Base-by-base conservation (phyloP, 2,888 invertebrate species). In the Listrodromus nycthemerus region DNA sequence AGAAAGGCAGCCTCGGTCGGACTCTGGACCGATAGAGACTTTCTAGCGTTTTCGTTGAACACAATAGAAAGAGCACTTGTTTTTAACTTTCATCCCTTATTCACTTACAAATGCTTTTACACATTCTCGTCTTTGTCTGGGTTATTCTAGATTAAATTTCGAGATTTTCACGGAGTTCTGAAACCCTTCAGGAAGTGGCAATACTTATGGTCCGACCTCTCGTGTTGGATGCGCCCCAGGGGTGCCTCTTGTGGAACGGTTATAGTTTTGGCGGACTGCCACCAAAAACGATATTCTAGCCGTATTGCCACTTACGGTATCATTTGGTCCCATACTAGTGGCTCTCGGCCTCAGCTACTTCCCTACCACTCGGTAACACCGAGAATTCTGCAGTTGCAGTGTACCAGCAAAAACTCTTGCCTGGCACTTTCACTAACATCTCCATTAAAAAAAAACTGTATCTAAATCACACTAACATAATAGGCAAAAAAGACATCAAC, bases 201-300 rank as follows among this genome's bases (percentile, higher is more conserved):
- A 50, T 67, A 50, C 30, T 48, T n/a, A 13, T 16, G 21, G 52
- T 27, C 45, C 45, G 75, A 8, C n/a, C 48, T 37, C 50, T 37
- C 50, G 58, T 30, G 33, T 30, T 21, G 48, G 65, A 65, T 37
- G 24, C 37, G 3, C 45, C 77, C 61, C 55, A n/a, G 30, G n/a
- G 1, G 27, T 21, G 52, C 69, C 55, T 79, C 65, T 69, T 82
- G 61, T 48, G 33, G 33, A 19, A 71, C 50, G 37, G 66, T 52
- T 75, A 45, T 45, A 50, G 66, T 48, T 45, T 61, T 83, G 80
- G 83, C 83, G 69, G 67, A 58, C 58, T 19, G 83, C 80, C 80
- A 55, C 58, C 21, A 45, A 71, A 83, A 83, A 76, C 71, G 45
- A 73, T 83, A 71, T 83, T 61, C 76, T 30, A 45, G 66, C 33